Evolutionary conservation across 1,140 invertebrate species (phyloP).

Genomic region (Scylla paramamosain): DNA sequence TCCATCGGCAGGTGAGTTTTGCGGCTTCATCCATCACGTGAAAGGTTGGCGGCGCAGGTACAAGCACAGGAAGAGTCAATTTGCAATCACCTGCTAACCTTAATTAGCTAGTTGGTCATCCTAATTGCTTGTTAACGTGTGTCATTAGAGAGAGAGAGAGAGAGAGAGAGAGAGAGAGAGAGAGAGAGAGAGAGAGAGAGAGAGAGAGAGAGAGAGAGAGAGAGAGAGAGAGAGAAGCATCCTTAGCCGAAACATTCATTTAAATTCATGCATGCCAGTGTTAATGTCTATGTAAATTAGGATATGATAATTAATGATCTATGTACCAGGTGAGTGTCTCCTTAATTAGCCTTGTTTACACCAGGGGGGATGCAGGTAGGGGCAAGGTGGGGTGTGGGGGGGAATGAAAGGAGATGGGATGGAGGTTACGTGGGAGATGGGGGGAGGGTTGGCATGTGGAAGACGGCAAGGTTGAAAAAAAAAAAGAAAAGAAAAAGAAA

Average conservation of each 20-base stretch:
- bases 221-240: not conserved
- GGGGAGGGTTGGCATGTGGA: not conserved
- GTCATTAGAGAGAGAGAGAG: slow-evolving; percentile 20
- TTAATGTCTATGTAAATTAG: slow-evolving; percentile 26
- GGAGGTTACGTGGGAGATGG: not conserved
- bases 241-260: not conserved
- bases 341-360: slow-evolving; percentile 26
- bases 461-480: not conserved
- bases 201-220: slow-evolving; percentile 48
- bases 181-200: slow-evolving; percentile 48
- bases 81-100: not conserved
- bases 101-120: slow-evolving; percentile 22
- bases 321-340: slow-evolving; percentile 18
- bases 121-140: not conserved
- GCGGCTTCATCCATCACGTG: not conserved
- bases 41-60: not conserved
- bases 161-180: slow-evolving; percentile 45
- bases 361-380: not conserved
- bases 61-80: slow-evolving; percentile 17
- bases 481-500: not conserved
- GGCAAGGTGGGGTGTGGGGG: not conserved
- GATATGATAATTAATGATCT: slow-evolving; percentile 24
- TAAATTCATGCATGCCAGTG: not conserved
- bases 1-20: not conserved
- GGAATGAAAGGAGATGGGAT: not conserved